Base-by-base conservation (phyloP, 2,797 vertebrate species). In the Anas acuta region DNA sequence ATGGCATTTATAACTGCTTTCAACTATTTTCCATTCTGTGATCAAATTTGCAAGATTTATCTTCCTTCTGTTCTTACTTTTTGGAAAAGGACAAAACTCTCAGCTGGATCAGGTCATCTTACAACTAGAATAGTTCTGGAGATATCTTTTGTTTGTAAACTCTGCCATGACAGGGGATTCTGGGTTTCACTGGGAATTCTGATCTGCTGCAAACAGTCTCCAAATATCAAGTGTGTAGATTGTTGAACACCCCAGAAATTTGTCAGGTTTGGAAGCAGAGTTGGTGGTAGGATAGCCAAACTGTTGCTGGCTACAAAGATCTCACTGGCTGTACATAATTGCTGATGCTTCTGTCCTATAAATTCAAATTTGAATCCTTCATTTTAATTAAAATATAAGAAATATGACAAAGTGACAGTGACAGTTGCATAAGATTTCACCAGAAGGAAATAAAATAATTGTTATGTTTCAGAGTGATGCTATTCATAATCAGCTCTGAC, bases 311-410 rank as follows among this genome's bases (percentile, higher is more conserved):
- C 43, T 87, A 73, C 26, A 53, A 72, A 89, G 11, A 56, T 4
- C 6, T 13, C n/a, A 16, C 8, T 79, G 41, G 30, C n/a, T 70
- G 2, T 49, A 62, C 83, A 60, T 73, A 85, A 70, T 17, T 84
- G 11, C 8, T 69, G 10, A 13, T 89, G n/a, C 23, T 45, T 83
- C 35, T 72, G 13, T 20, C 7, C 23, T 80, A 35, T 45, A 32
- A 89, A 92, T 56, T 85, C 19, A 79, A 72, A 91, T 10, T 2
- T 39, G 15, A 88, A 61, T 83, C 83, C 25, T 81, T 85, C 3
- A 53, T 93, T 95, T 77, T 45, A 90, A 82, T 11, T 69, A 72
- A 89, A 85, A 49, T 58, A 56, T 19, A 79, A 71, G 45, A 90
- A 54, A 60, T 56, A 74, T 4, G 23, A 66, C 20, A 62, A 85